These are phyloP conservation scores for Tor tambroides DNA, from an alignment of 2,113 vertebrate genomes.

Conservation along the genomic window DNA sequence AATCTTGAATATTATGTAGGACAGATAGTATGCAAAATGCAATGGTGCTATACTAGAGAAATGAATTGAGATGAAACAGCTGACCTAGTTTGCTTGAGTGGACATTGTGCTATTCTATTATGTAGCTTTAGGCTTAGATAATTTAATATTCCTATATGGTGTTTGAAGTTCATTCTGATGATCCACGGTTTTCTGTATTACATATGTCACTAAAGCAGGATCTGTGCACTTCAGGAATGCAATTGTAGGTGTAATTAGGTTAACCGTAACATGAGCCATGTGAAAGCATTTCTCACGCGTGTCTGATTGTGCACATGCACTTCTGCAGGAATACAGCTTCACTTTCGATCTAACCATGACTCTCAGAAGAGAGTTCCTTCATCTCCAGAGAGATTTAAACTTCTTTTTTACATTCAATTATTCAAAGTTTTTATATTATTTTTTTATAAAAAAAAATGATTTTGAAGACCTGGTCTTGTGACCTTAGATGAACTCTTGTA, in stretches of 20 bases:
- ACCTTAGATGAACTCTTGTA: not conserved
- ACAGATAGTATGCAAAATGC: not conserved
- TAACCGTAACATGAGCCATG: not conserved
- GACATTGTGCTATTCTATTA: conserved; percentile 4
- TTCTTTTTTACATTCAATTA: not conserved
- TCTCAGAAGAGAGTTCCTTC: too few relatives aligned
- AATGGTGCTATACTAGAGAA: not conserved
- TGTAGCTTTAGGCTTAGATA: not conserved
- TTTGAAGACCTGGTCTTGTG: not conserved
- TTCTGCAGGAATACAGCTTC: not conserved
- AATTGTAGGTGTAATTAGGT: not conserved
- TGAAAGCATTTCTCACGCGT: not conserved
- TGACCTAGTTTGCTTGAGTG: conserved; percentile 66
- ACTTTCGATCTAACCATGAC: not conserved
- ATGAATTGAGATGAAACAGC: conserved; percentile 10
- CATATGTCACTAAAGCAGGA: not conserved
- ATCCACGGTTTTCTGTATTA: not conserved
- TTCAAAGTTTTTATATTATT: not conserved
- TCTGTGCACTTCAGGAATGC: not conserved
- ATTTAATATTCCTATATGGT: not conserved
- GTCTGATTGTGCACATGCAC: too few relatives aligned
- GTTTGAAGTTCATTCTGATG: not conserved
- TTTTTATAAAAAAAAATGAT: not conserved
- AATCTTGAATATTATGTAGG: not conserved
- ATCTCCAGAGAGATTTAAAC: not conserved